Conservation (phyloP, 2,888 invertebrate genomes). For the Pseudococcus jackbeardsleyi region DNA sequence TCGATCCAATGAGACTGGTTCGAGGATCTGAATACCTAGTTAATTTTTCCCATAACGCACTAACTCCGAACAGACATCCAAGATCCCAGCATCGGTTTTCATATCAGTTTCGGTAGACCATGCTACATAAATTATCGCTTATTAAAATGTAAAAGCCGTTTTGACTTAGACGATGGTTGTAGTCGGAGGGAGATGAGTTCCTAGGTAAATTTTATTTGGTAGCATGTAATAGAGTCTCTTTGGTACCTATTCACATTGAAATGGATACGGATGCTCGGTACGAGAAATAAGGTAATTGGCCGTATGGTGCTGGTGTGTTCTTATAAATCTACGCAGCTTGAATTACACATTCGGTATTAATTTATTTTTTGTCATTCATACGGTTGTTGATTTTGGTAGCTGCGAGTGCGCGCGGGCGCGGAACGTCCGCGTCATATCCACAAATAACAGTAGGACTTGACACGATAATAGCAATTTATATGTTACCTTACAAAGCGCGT, state of each 20-base stretch:
- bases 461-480: slow-evolving; percentile 54
- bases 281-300: slow-evolving; percentile 38
- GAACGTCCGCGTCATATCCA: slow-evolving; percentile 22
- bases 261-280: no score
- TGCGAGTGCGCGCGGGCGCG: not conserved
- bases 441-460: slow-evolving; percentile 55
- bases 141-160: slow-evolving; percentile 50
- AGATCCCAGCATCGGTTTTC: not conserved
- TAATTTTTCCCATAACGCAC: slow-evolving; percentile 21
- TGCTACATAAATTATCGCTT: slow-evolving; percentile 23
- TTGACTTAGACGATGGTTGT: not conserved
- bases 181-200: not conserved
- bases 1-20: not conserved
- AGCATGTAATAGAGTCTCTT: not conserved
- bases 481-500: slow-evolving; percentile 31
- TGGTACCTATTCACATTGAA: not conserved
- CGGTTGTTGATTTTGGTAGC: slow-evolving; percentile 33
- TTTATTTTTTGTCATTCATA: slow-evolving; percentile 46
- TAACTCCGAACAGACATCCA: not conserved
- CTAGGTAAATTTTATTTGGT: not conserved
- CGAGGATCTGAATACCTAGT: not conserved
- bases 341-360: slow-evolving; percentile 43
- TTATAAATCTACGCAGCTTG: slow-evolving; percentile 55
- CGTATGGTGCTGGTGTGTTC: not conserved
- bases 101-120: not conserved